These are phyloP conservation scores for Cerastis leucographa DNA, from an alignment of 2,888 invertebrate genomes.

Conservation along the genomic window DNA sequence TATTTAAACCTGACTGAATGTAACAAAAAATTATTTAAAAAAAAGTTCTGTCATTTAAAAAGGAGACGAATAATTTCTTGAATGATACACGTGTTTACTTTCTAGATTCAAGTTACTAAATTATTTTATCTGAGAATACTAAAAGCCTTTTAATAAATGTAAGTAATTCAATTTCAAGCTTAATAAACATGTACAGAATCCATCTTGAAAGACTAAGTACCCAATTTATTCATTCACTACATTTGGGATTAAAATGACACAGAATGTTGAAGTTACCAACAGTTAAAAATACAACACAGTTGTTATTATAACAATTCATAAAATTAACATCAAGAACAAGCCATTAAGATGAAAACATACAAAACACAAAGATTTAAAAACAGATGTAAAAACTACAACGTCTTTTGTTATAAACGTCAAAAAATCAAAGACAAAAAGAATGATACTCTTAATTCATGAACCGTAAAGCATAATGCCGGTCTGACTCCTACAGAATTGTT, in stretches of 20 bases:
- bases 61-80: slow-evolving; percentile 3
- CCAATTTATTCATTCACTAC: slow-evolving; percentile 31
- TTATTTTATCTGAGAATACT: slow-evolving; percentile 2
- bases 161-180: slow-evolving; percentile 38
- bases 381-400: slow-evolving; percentile 47
- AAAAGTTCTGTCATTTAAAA: slow-evolving; percentile 2
- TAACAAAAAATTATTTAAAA: background rate
- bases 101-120: slow-evolving; percentile 23
- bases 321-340: slow-evolving; percentile 57
- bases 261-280: slow-evolving; percentile 22
- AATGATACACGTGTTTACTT: slow-evolving; percentile 31
- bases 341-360: slow-evolving; percentile 50
- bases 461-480: slow-evolving; percentile 34
- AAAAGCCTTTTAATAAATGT: slow-evolving; percentile 36
- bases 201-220: slow-evolving; percentile 15
- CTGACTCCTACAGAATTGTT: slow-evolving; percentile 56
- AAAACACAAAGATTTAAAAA: slow-evolving; percentile 47
- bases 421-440: slow-evolving; percentile 38
- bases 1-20: slow-evolving; percentile 22
- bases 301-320: slow-evolving; percentile 38
- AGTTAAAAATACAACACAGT: slow-evolving; percentile 6
- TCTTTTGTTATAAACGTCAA: slow-evolving; percentile 37
- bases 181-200: slow-evolving; percentile 16
- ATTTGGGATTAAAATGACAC: slow-evolving; percentile 15
- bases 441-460: slow-evolving; percentile 48